phyloP scores from a whole-genome alignment of 2,113 vertebrate genomes.

The Guaruba guarouba region DNA sequence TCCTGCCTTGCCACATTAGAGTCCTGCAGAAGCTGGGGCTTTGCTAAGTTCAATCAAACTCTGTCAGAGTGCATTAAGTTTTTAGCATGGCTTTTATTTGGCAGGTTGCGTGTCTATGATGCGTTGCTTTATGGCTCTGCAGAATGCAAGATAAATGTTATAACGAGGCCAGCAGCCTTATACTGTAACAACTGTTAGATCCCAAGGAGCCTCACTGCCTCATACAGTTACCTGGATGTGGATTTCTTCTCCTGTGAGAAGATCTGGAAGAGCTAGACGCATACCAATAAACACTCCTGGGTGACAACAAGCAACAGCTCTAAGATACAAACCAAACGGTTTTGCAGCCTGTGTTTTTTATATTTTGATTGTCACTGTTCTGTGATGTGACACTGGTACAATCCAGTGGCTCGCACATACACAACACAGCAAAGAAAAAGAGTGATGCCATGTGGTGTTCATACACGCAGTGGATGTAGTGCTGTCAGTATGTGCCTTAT shows the following conservation, averaged over 20 bases:
- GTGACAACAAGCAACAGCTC: background rate
- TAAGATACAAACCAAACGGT: background rate
- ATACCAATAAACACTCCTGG: background rate
- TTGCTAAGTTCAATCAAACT: background rate
- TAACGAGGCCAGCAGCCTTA: background rate
- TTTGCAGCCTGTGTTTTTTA: background rate
- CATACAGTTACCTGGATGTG: background rate
- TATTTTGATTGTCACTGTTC: background rate
- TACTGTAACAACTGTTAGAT: rapidly evolving
- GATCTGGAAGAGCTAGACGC: background rate
- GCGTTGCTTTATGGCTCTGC: background rate
- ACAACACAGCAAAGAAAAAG: background rate
- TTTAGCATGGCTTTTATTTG: background rate
- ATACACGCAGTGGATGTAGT: background rate
- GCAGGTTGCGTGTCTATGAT: background rate
- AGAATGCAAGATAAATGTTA: background rate
- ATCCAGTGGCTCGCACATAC: background rate
- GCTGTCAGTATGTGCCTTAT: background rate
- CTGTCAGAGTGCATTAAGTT: rapidly evolving
- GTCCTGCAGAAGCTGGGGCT: background rate
- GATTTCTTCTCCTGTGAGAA: background rate
- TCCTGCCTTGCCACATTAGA: background rate
- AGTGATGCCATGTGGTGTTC: background rate
- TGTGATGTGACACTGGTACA: background rate
- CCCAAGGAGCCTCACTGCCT: background rate